Evolutionary conservation across 1,140 invertebrate species (phyloP), one percentile per base, ranked within the genome.

Genomic region (Macrosteles quadrilineatus): DNA sequence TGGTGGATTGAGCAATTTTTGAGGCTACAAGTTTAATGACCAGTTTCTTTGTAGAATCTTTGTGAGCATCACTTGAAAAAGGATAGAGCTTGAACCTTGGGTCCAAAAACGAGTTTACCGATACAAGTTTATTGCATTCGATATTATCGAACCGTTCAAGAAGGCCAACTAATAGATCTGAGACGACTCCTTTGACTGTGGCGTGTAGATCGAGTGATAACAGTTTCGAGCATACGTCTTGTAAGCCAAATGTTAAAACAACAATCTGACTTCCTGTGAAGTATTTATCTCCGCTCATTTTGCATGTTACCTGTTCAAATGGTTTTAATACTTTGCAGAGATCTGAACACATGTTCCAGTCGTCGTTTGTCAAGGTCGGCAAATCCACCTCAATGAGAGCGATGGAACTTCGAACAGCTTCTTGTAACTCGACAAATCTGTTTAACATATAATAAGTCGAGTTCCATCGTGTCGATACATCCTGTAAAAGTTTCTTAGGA

Each of bases 261-360:
- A 74, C 73, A 57, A n/a, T n/a, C n/a, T n/a, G n/a, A n/a, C n/a
- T n/a, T n/a, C n/a, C n/a, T n/a, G 25, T 53, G 2, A 62, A 70
- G 65, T 6, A 80, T 25, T 77, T 76, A 74, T 80, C 77, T 0
- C 77, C 79, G 36, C 78, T 80, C 1, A 82, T 72, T 76, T 81
- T 78, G 47, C 74, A 79, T 1, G 78, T 83, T 6, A 77, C 78
- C 62, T 75, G 73, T 76, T 80, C 77, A 1, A 81, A 19, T 0
- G 78, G 78, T 65, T 76, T 64, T 50, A 82, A 67, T n/a, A 82
- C 27, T 19, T 68, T 25, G 40, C 79, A 40, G 32, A 81, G 63
- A 32, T 75, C 4, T 66, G 77, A 72, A 19, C 70, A 68, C 50
- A 80, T 55, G 75, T 81, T 77, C 40, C 71, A 70, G 62, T 76